Percentiles rank a stretch among this genome's conserved stretches.
Conservation (phyloP, 1,140 invertebrate species). For the Drosophila murphyi region DNA sequence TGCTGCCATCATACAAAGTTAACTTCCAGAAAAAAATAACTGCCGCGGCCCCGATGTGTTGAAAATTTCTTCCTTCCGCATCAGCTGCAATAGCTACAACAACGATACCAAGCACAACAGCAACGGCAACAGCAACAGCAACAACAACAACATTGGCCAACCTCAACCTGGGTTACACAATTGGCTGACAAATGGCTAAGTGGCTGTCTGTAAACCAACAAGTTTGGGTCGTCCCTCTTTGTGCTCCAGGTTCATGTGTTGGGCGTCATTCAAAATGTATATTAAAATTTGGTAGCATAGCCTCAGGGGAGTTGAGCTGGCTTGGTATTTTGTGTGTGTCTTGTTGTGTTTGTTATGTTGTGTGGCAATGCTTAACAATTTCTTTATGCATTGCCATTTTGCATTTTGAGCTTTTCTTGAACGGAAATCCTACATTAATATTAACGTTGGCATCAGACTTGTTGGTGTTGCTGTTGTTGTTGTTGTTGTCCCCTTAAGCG, state of each 20-base stretch:
- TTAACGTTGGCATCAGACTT: conserved; percentile 43
- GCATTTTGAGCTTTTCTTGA: conserved; percentile 25
- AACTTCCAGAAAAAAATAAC: conserved; percentile 62
- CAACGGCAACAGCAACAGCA: conserved; percentile 25
- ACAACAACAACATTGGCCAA: not conserved
- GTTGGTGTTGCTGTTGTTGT: conserved; percentile 16
- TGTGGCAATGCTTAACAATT: conserved; percentile 27
- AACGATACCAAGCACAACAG: not conserved
- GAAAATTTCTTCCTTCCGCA: conserved; percentile 78
- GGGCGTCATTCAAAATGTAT: conserved; percentile 43
- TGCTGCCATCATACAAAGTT: conserved; percentile 36
- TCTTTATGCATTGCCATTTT: conserved; percentile 68
- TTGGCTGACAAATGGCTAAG: conserved; percentile 77
- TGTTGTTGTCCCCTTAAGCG: conserved; percentile 4
- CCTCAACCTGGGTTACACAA: conserved; percentile 63
- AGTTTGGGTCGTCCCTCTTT: conserved; percentile 43
- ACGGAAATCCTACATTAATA: conserved; percentile 71
- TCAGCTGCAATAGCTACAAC: conserved; percentile 43
- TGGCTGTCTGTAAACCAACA: conserved; percentile 59
- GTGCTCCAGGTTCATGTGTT: conserved; percentile 13
- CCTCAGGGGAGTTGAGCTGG: conserved; percentile 16
- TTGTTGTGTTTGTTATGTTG: conserved; percentile 6
- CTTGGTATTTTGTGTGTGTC: conserved; percentile 7
- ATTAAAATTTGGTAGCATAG: conserved; percentile 33
- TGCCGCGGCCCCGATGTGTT: conserved; percentile 58